These are phyloP conservation scores for Hippopotamyrus pictus DNA, from an alignment of 2,797 vertebrate species.

Conservation along the genomic window DNA sequence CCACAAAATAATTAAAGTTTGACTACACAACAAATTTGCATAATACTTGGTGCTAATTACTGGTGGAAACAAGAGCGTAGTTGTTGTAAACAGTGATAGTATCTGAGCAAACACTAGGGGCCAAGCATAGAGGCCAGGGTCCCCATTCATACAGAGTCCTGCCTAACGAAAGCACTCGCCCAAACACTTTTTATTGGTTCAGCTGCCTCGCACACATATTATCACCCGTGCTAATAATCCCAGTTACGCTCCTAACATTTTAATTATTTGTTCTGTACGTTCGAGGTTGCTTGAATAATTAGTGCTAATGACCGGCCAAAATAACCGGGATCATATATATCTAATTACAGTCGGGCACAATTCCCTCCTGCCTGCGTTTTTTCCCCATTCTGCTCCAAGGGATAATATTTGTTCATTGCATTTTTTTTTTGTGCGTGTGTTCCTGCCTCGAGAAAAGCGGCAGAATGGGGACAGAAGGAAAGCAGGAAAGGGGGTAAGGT, in stretches of 20 bases:
- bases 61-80: slow-evolving; percentile 58
- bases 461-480: slow-evolving; percentile 45
- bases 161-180: slow-evolving; percentile 52
- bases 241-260: slow-evolving; percentile 64
- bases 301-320: slow-evolving; percentile 72
- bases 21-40: slow-evolving; percentile 53
- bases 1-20: slow-evolving; percentile 38
- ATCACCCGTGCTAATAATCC: slow-evolving; percentile 69
- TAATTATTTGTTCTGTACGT: slow-evolving; percentile 73
- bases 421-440: slow-evolving; percentile 42
- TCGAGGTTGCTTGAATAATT: slow-evolving; percentile 78
- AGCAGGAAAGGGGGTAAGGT: slow-evolving; percentile 66
- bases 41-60: slow-evolving; percentile 63
- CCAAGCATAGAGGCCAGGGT: slow-evolving; percentile 45
- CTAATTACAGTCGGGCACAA: slow-evolving; percentile 74
- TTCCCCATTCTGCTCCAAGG: slow-evolving; percentile 67
- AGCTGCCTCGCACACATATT: slow-evolving; percentile 54
- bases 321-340: slow-evolving; percentile 77
- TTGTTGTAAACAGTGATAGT: slow-evolving; percentile 65
- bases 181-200: slow-evolving; percentile 52
- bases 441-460: slow-evolving; percentile 45
- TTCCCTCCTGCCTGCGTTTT: slow-evolving; percentile 53
- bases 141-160: slow-evolving; percentile 36
- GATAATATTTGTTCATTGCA: slow-evolving; percentile 81
- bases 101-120: slow-evolving; percentile 54